Evolutionary conservation across 92 coral and sea anemone genomes (phyloP).

Genomic region (Micromussa lordhowensis): DNA sequence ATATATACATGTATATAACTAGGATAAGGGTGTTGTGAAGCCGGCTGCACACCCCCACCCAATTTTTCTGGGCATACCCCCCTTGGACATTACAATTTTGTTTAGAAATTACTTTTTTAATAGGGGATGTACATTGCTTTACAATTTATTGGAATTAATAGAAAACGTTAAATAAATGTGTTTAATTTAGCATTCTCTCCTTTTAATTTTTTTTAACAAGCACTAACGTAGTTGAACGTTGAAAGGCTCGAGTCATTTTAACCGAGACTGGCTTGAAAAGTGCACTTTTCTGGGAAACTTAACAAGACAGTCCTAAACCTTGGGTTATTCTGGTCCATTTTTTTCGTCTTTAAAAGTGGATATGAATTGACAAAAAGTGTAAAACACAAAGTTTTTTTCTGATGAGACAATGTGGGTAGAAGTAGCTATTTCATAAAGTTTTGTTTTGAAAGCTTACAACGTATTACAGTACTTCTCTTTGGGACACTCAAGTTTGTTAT

Average conservation of each 20-base stretch:
- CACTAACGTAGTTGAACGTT: not conserved
- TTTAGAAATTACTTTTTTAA: not conserved
- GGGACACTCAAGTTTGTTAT: too few species aligned
- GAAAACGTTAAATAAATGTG: not conserved
- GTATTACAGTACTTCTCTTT: not conserved
- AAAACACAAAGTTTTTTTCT: not conserved
- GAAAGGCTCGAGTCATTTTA: not conserved
- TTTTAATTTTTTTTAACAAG: not conserved
- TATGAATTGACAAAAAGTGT: not conserved
- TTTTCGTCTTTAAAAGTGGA: not conserved
- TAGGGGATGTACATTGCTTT: not conserved
- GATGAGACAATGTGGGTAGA: not conserved
- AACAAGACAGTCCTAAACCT: not conserved
- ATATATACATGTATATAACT: too few species aligned
- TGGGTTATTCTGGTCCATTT: not conserved
- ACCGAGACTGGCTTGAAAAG: not conserved
- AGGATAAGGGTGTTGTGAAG: too few species aligned
- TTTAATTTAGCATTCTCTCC: not conserved
- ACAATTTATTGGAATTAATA: not conserved
- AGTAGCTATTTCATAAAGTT: not conserved
- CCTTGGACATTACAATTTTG: not conserved
- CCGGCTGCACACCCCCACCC: too few species aligned
- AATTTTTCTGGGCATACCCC: too few species aligned
- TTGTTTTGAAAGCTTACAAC: too few species aligned
- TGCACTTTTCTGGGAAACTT: not conserved